A percentile compares a stretch with the other conserved stretches of the same genome.
These are phyloP conservation scores for Neopipo cinnamomea DNA, from an alignment of 2,113 vertebrate species.

Conservation along the genomic window DNA sequence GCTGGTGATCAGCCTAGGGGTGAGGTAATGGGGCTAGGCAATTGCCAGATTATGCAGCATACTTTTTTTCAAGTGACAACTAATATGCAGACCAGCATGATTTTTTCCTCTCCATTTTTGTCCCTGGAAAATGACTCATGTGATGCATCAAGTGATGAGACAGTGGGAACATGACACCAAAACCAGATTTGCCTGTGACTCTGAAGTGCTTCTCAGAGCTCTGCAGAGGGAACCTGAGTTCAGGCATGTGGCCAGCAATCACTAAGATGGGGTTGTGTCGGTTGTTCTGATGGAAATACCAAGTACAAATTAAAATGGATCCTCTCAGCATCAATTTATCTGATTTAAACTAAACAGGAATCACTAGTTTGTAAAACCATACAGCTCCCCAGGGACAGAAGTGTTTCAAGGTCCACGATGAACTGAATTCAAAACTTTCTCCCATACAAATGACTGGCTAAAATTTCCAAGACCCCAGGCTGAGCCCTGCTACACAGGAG, in stretches of 20 bases:
- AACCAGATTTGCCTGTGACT: background rate
- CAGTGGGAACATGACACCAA: background rate
- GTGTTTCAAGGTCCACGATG: background rate
- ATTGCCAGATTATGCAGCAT: background rate
- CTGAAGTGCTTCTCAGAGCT: background rate
- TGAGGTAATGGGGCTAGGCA: constrained; percentile 25
- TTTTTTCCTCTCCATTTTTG: background rate
- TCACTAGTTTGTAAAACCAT: background rate
- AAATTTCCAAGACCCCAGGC: background rate
- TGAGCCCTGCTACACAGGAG: background rate
- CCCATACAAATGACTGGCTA: background rate
- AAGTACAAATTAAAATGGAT: background rate
- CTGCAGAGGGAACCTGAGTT: background rate
- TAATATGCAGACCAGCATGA: background rate
- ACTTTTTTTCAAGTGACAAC: background rate
- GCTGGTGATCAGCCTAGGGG: background rate
- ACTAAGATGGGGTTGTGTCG: background rate
- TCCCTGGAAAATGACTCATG: constrained; percentile 5
- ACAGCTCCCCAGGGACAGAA: background rate
- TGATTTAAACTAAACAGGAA: background rate
- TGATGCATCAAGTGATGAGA: background rate
- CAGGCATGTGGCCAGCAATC: background rate
- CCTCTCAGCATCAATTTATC: background rate
- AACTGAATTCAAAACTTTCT: background rate
- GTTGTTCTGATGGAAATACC: background rate